Evolutionary conservation across 2,113 vertebrate genomes (phyloP).

Genomic region (Brienomyrus brachyistius): DNA sequence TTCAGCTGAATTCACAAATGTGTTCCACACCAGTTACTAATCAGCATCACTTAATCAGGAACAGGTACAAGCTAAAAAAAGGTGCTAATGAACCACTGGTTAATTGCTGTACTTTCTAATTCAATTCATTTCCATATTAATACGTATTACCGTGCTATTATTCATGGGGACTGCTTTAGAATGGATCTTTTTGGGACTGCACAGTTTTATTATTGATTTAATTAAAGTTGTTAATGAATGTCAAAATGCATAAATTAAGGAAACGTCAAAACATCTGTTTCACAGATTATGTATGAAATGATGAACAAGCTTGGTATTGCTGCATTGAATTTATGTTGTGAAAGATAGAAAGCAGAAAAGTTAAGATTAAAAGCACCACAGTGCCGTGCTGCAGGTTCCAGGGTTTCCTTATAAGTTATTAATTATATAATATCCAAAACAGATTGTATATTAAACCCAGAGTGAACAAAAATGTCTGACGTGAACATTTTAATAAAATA

Average conservation of each 20-base stretch:
- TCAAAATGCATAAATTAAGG: conserved; percentile 10
- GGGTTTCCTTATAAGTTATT: background rate
- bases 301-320: background rate
- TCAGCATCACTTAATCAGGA: conserved; percentile 10
- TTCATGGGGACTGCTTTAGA: background rate
- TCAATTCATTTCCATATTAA: conserved; percentile 26
- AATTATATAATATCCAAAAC: background rate
- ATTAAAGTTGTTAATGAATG: conserved; percentile 10
- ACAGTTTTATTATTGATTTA: conserved; percentile 13
- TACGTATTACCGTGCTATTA: conserved; percentile 10
- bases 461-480: background rate
- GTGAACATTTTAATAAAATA: background rate
- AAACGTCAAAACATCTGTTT: background rate
- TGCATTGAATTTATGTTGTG: background rate
- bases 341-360: background rate
- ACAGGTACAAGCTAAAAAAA: conserved; percentile 25
- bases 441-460: background rate
- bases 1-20: conserved; percentile 24
- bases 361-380: background rate
- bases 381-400: background rate
- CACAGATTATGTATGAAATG: background rate
- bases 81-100: conserved; percentile 25
- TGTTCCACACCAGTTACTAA: conserved; percentile 25
- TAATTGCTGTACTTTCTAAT: conserved; percentile 22
- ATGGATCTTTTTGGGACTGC: background rate